Evolutionary conservation across 1,140 invertebrate genomes (phyloP).

Genomic region (Amphibalanus amphitrite): DNA sequence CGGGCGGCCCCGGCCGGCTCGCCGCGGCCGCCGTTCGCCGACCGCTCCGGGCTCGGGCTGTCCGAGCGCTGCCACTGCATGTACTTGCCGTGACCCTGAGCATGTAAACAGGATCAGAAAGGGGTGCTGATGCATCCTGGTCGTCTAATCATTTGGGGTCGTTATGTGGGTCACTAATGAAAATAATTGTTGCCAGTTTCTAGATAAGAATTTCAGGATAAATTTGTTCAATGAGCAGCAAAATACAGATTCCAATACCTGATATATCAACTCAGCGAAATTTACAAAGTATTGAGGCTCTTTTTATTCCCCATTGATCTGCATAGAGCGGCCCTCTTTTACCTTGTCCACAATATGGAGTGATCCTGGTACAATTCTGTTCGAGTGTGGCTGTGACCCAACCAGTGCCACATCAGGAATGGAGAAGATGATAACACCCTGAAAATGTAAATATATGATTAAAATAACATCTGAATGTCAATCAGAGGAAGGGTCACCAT

Average conservation of each 20-base stretch:
- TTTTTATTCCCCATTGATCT: background rate
- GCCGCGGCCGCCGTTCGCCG: too few relatives aligned
- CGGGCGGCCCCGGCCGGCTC: too few relatives aligned
- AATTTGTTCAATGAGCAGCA: background rate
- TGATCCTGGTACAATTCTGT: background rate
- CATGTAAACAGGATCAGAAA: too few relatives aligned
- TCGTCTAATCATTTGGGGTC: too few relatives aligned
- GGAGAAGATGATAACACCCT: background rate
- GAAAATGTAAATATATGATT: background rate
- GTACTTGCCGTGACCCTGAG: background rate
- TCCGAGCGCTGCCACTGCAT: background rate
- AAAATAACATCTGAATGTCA: too few relatives aligned
- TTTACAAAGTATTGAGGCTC: background rate
- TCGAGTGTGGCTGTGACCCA: background rate
- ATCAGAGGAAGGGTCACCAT: too few relatives aligned
- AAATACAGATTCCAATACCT: background rate
- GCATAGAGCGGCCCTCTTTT: background rate
- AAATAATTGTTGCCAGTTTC: too few relatives aligned
- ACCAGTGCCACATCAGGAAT: background rate
- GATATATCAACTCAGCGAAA: background rate
- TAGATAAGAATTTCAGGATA: background rate
- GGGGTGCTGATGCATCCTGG: too few relatives aligned
- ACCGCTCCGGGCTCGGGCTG: background rate
- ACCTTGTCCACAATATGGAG: background rate
- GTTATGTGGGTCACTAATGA: too few relatives aligned